Percentiles rank a stretch among this genome's conserved stretches.
These are phyloP conservation scores for Athrips mouffetella DNA, from an alignment of 2,888 invertebrate species.

Conservation along the genomic window DNA sequence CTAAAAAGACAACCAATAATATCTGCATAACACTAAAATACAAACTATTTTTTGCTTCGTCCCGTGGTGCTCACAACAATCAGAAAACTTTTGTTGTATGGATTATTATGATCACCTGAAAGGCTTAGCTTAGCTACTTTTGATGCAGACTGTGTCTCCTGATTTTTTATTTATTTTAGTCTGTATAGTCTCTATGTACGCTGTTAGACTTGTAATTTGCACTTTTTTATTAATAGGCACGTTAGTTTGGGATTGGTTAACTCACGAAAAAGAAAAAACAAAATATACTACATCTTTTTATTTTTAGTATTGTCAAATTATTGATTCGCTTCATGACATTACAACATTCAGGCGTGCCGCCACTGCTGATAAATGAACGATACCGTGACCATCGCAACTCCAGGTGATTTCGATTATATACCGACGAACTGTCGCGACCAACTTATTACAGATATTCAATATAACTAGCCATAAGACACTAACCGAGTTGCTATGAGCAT, in stretches of 20 bases:
- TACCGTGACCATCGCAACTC: constrained; percentile 1
- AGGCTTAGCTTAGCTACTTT: no score
- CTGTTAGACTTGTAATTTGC: no score
- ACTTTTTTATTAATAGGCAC: no score
- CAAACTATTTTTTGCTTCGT: no score
- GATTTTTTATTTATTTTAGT: no score
- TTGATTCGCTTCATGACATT: constrained; percentile 36
- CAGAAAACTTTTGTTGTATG: no score
- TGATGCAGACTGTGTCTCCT: no score
- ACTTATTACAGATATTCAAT: constrained; percentile 3
- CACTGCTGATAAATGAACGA: constrained; percentile 14
- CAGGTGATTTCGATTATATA: constrained; percentile 6
- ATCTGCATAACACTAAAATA: no score
- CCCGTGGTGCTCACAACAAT: no score
- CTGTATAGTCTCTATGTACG: no score
- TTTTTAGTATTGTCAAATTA: constrained; percentile 69
- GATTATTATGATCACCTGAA: no score
- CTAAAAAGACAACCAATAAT: no score
- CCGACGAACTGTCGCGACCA: neutral
- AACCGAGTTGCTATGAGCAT: constrained; percentile 6
- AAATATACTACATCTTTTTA: constrained; percentile 61
- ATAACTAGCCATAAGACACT: constrained; percentile 2
- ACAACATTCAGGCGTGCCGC: constrained; percentile 24
- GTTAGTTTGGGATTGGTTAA: neutral
- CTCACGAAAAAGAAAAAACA: constrained; percentile 19